phyloP scores from a whole-genome alignment of 2,113 vertebrate genomes.

The Odobenus rosmarus region DNA sequence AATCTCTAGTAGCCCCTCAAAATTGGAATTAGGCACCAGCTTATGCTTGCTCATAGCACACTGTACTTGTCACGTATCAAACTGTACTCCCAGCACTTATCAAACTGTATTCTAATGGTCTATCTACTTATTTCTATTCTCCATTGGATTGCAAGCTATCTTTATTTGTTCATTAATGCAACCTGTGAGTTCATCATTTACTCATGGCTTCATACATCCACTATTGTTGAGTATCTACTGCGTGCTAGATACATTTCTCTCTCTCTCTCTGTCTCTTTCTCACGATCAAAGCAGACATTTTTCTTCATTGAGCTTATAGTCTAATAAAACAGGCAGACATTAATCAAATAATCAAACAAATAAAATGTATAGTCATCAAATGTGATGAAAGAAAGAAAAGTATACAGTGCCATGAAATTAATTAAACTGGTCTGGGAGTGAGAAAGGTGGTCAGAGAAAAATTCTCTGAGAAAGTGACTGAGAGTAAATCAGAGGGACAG shows the following conservation, averaged over 20 bases:
- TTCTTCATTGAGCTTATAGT: neutral
- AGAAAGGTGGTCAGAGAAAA: neutral
- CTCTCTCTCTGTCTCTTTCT: neutral
- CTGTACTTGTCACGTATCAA: neutral
- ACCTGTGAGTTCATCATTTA: neutral
- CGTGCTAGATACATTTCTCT: neutral
- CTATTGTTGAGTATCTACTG: neutral
- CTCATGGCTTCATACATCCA: neutral
- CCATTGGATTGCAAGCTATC: neutral
- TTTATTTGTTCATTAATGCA: neutral
- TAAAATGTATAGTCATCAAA: slow-evolving; percentile 6
- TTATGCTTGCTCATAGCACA: neutral
- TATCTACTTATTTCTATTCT: neutral
- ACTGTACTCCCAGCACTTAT: neutral
- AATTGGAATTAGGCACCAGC: neutral
- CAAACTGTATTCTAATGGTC: neutral
- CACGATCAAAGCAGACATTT: neutral
- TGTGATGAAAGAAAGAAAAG: slow-evolving; percentile 17
- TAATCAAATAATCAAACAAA: slow-evolving; percentile 33
- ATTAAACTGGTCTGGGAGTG: neutral
- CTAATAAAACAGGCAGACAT: neutral
- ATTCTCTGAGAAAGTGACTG: neutral
- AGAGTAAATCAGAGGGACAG: neutral
- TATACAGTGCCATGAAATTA: neutral
- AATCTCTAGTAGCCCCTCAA: neutral